Evolutionary conservation across 1,140 invertebrate species (phyloP).

Genomic region (Eulimnadia texana): DNA sequence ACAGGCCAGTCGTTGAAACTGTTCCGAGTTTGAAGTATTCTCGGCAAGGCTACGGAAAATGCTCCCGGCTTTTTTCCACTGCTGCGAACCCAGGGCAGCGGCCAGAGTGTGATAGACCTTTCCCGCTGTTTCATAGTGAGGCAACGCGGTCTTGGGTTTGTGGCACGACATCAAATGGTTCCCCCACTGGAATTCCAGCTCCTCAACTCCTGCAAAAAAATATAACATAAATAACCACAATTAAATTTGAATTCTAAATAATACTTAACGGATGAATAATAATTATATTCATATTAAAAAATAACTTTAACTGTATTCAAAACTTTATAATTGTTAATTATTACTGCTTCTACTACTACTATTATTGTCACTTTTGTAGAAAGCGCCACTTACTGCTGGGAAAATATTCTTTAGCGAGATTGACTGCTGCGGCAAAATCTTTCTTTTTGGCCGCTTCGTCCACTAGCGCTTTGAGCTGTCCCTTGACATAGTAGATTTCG

Average conservation of each 20-base stretch:
- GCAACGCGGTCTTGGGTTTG: constrained; percentile 85
- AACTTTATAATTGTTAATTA: too few relatives aligned
- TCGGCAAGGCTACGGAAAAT: constrained; percentile 56
- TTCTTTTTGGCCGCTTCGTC: constrained; percentile 71
- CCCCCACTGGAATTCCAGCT: constrained; percentile 86
- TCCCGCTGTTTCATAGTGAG: constrained; percentile 91
- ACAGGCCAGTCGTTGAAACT: constrained; percentile 50
- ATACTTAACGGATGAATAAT: too few relatives aligned
- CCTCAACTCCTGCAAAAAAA: constrained; percentile 75
- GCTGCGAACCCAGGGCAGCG: constrained; percentile 77
- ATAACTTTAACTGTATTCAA: too few relatives aligned
- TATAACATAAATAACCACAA: too few relatives aligned
- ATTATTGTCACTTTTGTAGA: too few relatives aligned
- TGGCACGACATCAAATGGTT: constrained; percentile 64
- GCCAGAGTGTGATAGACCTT: constrained; percentile 70
- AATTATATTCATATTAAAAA: too few relatives aligned
- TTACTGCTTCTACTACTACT: too few relatives aligned
- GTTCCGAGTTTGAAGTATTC: constrained; percentile 37
- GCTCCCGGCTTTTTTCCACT: constrained; percentile 90
- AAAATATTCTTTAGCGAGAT: constrained; percentile 61
- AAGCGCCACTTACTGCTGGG: too few relatives aligned
- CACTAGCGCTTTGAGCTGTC: constrained; percentile 59
- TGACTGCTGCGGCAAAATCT: constrained; percentile 66
- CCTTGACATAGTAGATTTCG: constrained; percentile 71
- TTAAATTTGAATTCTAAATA: too few relatives aligned